Evolutionary conservation across 1,140 invertebrate genomes (phyloP).

Genomic region (Euwallacea similis): DNA sequence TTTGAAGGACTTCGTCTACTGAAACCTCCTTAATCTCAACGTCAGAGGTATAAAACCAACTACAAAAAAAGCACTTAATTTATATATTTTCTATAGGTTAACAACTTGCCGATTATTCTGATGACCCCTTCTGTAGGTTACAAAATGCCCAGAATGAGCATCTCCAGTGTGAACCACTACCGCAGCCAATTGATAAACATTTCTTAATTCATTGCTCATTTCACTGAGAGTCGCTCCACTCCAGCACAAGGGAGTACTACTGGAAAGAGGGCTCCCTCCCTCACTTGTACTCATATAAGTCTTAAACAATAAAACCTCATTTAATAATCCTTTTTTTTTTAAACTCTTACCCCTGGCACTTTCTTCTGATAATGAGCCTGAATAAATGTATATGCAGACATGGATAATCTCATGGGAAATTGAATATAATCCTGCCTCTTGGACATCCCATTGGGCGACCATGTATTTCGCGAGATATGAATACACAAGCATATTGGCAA

Average conservation of each 20-base stretch:
- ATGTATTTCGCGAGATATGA: constrained; percentile 84
- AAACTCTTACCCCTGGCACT: constrained; percentile 44
- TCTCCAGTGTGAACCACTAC: constrained; percentile 90
- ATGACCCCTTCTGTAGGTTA: constrained; percentile 81
- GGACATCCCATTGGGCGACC: constrained; percentile 73
- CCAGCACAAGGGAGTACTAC: constrained; percentile 50
- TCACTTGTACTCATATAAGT: constrained; percentile 52
- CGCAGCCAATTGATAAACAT: constrained; percentile 73
- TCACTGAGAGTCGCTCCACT: constrained; percentile 46
- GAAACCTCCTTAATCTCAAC: constrained; percentile 67
- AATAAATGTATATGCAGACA: constrained; percentile 75
- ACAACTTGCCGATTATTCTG: constrained; percentile 50
- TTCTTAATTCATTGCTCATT: constrained; percentile 50
- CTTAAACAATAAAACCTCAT: constrained; percentile 30
- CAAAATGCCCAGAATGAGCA: constrained; percentile 86
- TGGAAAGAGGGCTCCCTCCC: constrained; percentile 51
- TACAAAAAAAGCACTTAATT: constrained; percentile 43
- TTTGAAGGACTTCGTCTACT: constrained; percentile 66
- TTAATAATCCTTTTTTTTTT: not conserved
- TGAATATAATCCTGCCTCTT: constrained; percentile 85
- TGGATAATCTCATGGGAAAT: constrained; percentile 80
- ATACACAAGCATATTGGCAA: constrained; percentile 80
- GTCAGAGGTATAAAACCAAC: constrained; percentile 71
- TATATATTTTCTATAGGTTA: not conserved
- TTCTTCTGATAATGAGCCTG: constrained; percentile 57